Evolutionary conservation across 2,113 vertebrate genomes (phyloP).

Genomic region (Hippocampus guttulatus): DNA sequence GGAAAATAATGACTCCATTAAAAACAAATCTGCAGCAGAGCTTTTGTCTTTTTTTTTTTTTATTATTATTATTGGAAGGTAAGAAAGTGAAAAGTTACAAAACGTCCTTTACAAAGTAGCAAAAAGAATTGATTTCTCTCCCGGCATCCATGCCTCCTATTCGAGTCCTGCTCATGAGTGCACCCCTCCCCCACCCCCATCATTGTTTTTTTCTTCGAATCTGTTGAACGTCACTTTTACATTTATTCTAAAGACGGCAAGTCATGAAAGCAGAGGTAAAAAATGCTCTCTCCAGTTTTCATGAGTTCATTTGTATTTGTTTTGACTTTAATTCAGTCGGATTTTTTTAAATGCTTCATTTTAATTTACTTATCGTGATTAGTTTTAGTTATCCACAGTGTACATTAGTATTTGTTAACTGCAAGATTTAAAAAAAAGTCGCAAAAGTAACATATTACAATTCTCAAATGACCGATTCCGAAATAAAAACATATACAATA

Average conservation of each 20-base stretch:
- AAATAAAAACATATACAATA: no score
- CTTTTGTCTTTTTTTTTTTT: constrained; percentile 28
- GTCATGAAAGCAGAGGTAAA: not conserved
- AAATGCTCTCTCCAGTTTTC: no score
- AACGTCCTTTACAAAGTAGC: constrained; percentile 33
- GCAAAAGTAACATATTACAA: no score
- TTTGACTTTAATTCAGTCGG: no score
- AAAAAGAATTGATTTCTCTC: constrained; percentile 32
- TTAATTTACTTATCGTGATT: no score
- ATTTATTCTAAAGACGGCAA: not conserved
- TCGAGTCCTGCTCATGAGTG: not conserved
- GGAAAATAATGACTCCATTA: not conserved
- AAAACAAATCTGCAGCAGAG: constrained; percentile 25
- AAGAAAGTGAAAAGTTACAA: constrained; percentile 51
- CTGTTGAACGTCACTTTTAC: not conserved
- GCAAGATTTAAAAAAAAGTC: no score
- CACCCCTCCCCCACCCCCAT: not conserved
- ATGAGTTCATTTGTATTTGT: no score
- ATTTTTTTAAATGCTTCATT: no score
- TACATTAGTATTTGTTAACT: no score
- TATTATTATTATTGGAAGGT: constrained; percentile 26
- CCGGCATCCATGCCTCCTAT: constrained; percentile 11
- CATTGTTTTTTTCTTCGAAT: constrained; percentile 5
- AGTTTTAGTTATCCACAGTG: no score
- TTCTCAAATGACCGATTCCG: no score